Conservation (phyloP, 2,113 vertebrate species). For the Egretta garzetta region DNA sequence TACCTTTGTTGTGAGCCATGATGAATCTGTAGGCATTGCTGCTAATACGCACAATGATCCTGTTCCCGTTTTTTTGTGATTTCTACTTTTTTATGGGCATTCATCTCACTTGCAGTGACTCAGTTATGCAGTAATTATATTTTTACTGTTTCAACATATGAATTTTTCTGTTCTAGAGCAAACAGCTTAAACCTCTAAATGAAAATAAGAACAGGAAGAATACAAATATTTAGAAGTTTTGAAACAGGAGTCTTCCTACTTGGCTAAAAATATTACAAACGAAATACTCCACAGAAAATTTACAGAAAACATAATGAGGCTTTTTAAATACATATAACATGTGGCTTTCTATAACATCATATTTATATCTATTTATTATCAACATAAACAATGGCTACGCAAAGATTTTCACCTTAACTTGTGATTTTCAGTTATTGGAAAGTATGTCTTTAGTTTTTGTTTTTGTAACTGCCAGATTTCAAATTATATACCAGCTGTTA, state of each 20-base stretch:
- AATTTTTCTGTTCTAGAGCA: background rate
- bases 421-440: background rate
- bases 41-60: background rate
- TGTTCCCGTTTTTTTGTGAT: background rate
- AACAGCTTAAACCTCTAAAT: background rate
- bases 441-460: background rate
- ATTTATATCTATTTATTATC: background rate
- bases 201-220: background rate
- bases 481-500: background rate
- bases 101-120: background rate
- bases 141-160: background rate
- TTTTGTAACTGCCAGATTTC: background rate
- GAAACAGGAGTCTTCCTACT: background rate
- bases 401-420: background rate
- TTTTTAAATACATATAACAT: background rate
- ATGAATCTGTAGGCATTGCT: conserved; percentile 22
- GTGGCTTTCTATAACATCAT: background rate
- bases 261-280: background rate
- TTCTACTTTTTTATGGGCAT: background rate
- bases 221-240: background rate
- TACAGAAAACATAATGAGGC: background rate
- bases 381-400: background rate
- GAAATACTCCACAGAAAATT: background rate
- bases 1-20: conserved; percentile 51
- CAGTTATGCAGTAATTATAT: background rate